Evolutionary conservation across 1,140 invertebrate genomes (phyloP), one percentile per base, ranked within the genome.

Genomic region (Cataglyphis hispanica): DNA sequence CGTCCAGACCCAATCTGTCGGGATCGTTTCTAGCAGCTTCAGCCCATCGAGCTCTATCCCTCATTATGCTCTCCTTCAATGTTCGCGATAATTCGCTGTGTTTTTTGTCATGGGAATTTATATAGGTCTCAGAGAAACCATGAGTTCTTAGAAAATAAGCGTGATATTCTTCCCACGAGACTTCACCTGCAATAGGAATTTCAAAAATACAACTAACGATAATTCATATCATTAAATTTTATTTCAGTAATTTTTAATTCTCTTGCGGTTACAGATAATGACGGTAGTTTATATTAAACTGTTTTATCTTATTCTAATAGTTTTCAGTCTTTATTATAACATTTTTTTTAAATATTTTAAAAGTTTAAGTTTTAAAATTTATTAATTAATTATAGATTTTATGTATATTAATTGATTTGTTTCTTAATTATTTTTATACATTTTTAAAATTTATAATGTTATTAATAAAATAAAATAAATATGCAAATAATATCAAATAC

Each of bases 151-250:
- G 91, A 92, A 98, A 98, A 91, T 97, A 96, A 0, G 95, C 93
- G 91, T 98, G 97, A 92, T 98, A 98, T 91, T 98, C 97, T 80
- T 97, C 96, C 97, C 97, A 98, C 0, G 97, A 96, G 8, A 98
- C 95, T 66, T 97, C 95, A n/a, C 96, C 97, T 97, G 87, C 4
- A 93, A 72, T 19, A 8, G 43, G 43, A 16, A 74, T 60, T 46
- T 2, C 31, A 61, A 40, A 58, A 43, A 1, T 5, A 43, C 4
- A 50, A 4, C 13, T 50, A 43, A 16, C 13, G 4, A 37, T 40
- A 25, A 3, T 67, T 66, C n/a, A 13, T 37, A 67, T 6, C 10
- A 19, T n/a, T 5, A 27, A 6, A 40, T 11, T 46, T 63, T 46
- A 46, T 2, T 46, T 31, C 1, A 2, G 19, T 43, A 27, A 46